phyloP scores from a whole-genome alignment of 1,140 invertebrate genomes.

The Plutomurus gul region DNA sequence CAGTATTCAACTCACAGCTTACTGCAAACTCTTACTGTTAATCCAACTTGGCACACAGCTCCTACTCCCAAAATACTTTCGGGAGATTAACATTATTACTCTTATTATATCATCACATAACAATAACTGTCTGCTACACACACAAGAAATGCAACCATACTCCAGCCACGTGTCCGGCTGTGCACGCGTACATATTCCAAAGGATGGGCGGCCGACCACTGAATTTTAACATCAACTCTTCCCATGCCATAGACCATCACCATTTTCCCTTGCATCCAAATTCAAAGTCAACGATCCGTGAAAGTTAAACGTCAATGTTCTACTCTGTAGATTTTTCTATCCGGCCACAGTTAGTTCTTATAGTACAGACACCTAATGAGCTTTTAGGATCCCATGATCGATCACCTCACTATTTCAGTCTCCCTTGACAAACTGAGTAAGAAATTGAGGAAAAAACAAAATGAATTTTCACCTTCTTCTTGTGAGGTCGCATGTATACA shows the following conservation, averaged over 20 bases:
- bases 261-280: background rate
- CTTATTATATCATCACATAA: slow-evolving; percentile 27
- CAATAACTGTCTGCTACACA: slow-evolving; percentile 14
- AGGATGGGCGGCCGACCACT: background rate
- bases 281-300: background rate
- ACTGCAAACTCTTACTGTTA: background rate
- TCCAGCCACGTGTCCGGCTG: background rate
- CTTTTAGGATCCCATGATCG: background rate
- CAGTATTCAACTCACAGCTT: slow-evolving; percentile 12
- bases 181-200: background rate
- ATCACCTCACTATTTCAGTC: background rate
- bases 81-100: slow-evolving; percentile 15
- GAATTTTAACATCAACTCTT: background rate
- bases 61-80: background rate
- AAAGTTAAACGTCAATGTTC: background rate
- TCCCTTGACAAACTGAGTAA: background rate
- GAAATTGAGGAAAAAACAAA: no score
- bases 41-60: background rate
- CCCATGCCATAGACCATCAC: background rate
- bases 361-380: slow-evolving; percentile 10
- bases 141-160: background rate
- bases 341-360: no score
- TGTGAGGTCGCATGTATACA: no score
- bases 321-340: background rate
- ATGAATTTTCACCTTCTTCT: no score